Conservation (phyloP, 2,113 vertebrate genomes). For the Takifugu bimaculatus region DNA sequence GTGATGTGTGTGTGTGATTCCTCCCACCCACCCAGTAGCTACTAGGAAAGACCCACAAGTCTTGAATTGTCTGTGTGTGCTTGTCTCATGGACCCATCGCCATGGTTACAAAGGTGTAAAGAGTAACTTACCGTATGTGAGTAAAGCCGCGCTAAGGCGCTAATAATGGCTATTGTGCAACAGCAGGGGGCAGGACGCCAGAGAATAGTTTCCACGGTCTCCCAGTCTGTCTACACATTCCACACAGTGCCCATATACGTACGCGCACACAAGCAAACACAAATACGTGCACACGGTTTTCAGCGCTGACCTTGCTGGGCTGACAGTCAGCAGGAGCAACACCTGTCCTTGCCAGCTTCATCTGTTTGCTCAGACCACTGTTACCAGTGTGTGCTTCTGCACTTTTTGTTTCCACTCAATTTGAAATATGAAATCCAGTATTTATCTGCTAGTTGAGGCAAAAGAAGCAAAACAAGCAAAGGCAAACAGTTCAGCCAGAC, state of each 20-base stretch:
- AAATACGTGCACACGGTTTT: conserved; percentile 21
- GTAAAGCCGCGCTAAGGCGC: too few species aligned
- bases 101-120: too few species aligned
- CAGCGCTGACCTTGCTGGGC: conserved; percentile 62
- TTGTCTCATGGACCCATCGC: too few species aligned
- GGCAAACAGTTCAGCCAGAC: too few species aligned
- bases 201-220: conserved; percentile 40
- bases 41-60: too few species aligned
- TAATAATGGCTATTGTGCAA: too few species aligned
- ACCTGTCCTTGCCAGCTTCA: conserved; percentile 61
- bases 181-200: conserved; percentile 6
- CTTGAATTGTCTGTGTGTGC: too few species aligned
- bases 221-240: conserved; percentile 15
- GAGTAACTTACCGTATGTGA: too few species aligned
- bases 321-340: conserved; percentile 54
- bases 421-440: conserved; percentile 36
- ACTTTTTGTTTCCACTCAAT: conserved; percentile 14
- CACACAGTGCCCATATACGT: conserved; percentile 15
- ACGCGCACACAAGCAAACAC: conserved; percentile 20
- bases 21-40: too few species aligned
- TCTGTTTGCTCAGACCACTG: conserved; percentile 49
- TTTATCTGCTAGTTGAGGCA: too few species aligned
- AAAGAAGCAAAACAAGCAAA: too few species aligned
- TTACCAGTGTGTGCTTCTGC: conserved; percentile 7
- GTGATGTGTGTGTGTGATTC: too few species aligned